Evolutionary conservation across 92 coral and sea anemone species (phyloP).

Genomic region (Porites cylindrica): DNA sequence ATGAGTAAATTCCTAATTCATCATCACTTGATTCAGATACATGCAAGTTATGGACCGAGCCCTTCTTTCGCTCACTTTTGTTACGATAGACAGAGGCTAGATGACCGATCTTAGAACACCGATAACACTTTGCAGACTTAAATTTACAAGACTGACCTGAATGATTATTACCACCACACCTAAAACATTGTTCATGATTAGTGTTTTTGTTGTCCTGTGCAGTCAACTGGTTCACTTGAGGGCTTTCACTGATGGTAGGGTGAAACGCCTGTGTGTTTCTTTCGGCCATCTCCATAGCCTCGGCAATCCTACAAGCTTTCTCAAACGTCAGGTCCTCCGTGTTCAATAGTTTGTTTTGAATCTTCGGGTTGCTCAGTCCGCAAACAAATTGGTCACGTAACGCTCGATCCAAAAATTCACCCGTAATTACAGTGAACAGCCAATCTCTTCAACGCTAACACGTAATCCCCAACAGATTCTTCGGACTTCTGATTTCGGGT

Average conservation of each 20-base stretch:
- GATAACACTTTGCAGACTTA: too few species aligned
- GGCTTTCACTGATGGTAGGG: not conserved
- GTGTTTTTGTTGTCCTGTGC: not conserved
- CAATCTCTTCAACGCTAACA: conserved; percentile 65
- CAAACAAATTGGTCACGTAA: conserved; percentile 62
- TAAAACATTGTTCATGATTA: conserved; percentile 29
- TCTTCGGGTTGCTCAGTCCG: conserved; percentile 33
- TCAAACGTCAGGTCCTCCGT: not conserved
- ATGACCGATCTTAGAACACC: too few species aligned
- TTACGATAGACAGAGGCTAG: too few species aligned
- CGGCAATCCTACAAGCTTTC: conserved; percentile 27
- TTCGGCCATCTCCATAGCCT: conserved; percentile 61
- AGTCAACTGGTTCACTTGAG: conserved; percentile 4
- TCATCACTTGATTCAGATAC: too few species aligned
- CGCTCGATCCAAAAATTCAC: conserved; percentile 52
- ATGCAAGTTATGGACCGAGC: too few species aligned
- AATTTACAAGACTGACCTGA: conserved; percentile 30
- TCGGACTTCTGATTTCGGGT: conserved; percentile 44
- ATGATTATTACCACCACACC: conserved; percentile 62
- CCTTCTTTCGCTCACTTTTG: too few species aligned
- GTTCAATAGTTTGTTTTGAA: conserved; percentile 44
- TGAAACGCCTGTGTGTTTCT: conserved; percentile 24
- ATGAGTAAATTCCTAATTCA: not conserved
- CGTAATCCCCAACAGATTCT: conserved; percentile 55
- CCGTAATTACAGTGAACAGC: conserved; percentile 69